Conservation (phyloP, 2,113 vertebrate species). For the Cisticola juncidis region DNA sequence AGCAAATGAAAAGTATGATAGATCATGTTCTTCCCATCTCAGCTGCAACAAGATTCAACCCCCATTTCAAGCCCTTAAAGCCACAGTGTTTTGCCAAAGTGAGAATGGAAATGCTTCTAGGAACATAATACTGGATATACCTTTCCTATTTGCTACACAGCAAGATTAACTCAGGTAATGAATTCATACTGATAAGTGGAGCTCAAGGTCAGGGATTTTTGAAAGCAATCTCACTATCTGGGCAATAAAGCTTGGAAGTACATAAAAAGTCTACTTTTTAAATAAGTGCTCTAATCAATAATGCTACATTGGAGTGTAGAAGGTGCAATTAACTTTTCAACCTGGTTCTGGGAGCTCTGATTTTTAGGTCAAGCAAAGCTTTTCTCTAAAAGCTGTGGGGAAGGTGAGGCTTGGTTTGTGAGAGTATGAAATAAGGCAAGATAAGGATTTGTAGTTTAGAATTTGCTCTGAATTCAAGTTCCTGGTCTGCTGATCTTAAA, state of each 20-base stretch:
- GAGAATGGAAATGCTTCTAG: neutral
- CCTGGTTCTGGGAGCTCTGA: neutral
- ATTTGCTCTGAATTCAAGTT: neutral
- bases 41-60: neutral
- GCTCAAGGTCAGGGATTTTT: neutral
- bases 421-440: neutral
- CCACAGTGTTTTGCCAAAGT: neutral
- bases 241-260: neutral
- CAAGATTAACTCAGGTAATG: neutral
- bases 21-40: neutral
- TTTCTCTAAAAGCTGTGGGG: neutral
- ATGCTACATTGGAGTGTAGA: neutral
- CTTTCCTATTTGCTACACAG: neutral
- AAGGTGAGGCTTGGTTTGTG: neutral
- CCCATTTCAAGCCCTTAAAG: neutral
- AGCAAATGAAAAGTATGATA: neutral
- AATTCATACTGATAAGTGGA: neutral
- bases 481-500: neutral
- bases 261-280: neutral
- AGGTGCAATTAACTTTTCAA: neutral
- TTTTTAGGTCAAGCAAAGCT: neutral
- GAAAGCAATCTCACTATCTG: neutral
- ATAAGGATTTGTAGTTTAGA: neutral
- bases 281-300: neutral
- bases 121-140: neutral